Base-by-base conservation (phyloP, 1,140 invertebrate genomes). In the Drosophila tani region DNA sequence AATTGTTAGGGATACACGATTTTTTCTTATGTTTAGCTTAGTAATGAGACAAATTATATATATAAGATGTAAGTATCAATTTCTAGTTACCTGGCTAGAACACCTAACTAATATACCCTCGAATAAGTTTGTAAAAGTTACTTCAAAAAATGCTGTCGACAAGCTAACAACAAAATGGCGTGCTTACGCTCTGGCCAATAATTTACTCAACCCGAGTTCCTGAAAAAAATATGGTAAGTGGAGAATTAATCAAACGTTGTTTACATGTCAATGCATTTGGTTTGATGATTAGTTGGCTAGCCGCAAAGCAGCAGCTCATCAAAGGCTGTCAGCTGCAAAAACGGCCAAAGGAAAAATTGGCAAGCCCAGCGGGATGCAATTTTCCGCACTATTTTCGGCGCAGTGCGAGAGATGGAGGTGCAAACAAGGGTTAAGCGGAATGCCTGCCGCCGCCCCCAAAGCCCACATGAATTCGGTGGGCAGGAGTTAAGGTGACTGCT, bases 221-320 rank as follows among this genome's bases (percentile, higher is more conserved):
- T 19, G 8, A 2, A 40, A 46, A 66, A 65, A 47, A n/a, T 4
- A 45, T 14, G 12, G 9, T n/a, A 40, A 57, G 41, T n/a, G 29
- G 17, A 38, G 41, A 75, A 64, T 56, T 65, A 58, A 60, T 65
- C 83, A 53, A 79, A 79, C 59, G 77, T 71, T 88, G 82, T 87
- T 87, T 84, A 88, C 83, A 88, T 84, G 69, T 81, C 84, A 87
- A 75, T 87, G 83, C 49, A 68, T 88, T 84, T 83, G 51, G 80
- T 70, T 84, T 75, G 58, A 64, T 70, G 81, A 88, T 87, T 87
- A 87, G 83, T 77, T 78, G 66, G 51, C 56, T 55, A 49, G 50
- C 50, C 21, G 60, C 41, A 67, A 78, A 55, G 46, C 47, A 49
- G 55, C 66, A 63, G 62, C 27, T 68, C 47, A 59, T 67, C 55